These are phyloP conservation scores for Scolopax mira DNA, from an alignment of 2,113 vertebrate species.

Conservation along the genomic window DNA sequence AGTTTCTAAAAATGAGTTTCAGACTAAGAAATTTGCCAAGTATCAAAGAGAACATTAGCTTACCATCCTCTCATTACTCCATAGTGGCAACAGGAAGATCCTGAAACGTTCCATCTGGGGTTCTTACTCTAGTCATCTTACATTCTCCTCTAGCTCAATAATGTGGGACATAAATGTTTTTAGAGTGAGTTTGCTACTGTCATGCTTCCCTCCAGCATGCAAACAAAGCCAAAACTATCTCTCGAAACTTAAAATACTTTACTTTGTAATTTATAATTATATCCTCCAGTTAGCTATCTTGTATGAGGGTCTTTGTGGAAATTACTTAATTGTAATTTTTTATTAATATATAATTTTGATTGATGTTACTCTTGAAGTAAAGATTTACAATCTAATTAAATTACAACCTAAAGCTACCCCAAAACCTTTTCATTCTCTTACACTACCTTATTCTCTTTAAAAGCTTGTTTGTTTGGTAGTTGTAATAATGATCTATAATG, in stretches of 20 bases:
- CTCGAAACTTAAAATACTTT: neutral
- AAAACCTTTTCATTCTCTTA: neutral
- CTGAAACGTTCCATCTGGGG: neutral
- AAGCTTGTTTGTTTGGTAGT: neutral
- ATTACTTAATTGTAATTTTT: neutral
- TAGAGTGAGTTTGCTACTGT: neutral
- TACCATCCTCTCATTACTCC: neutral
- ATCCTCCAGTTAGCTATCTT: neutral
- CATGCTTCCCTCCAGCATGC: neutral
- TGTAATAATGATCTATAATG: neutral
- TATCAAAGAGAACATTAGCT: neutral
- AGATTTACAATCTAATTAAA: neutral
- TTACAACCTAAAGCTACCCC: neutral
- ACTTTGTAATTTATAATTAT: neutral
- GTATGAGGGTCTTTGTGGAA: neutral
- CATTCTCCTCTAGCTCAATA: neutral
- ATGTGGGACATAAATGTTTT: neutral
- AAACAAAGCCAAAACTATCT: neutral
- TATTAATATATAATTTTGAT: neutral
- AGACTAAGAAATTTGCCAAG: neutral
- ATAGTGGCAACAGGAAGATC: neutral
- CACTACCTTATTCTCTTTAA: neutral
- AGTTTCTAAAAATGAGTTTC: neutral
- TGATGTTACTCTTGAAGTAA: neutral
- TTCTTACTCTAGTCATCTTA: neutral